Evolutionary conservation across 2,888 invertebrate species (phyloP).

Genomic region (Synanthedon andrenaeformis): DNA sequence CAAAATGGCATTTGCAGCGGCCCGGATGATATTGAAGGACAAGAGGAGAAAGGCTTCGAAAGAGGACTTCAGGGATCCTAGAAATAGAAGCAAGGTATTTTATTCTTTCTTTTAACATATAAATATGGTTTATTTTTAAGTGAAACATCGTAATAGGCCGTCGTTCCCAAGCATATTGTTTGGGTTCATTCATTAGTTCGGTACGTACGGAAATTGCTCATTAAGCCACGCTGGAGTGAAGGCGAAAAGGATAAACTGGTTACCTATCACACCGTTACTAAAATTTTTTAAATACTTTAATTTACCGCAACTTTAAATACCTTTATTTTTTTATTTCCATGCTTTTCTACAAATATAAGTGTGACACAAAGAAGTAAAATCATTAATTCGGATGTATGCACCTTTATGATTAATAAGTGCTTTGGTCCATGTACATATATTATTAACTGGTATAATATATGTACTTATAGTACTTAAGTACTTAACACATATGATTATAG

Average conservation of each 20-base stretch:
- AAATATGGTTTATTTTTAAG: neutral
- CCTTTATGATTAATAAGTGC: too few relatives aligned
- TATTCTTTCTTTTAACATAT: conserved; percentile 4
- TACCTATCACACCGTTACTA: conserved; percentile 18
- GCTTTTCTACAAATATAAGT: too few relatives aligned
- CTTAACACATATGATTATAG: too few relatives aligned
- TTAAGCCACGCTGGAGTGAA: conserved; percentile 26
- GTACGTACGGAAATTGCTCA: conserved; percentile 55
- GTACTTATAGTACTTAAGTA: too few relatives aligned
- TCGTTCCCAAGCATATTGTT: conserved; percentile 5
- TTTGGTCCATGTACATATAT: too few relatives aligned
- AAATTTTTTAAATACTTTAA: too few relatives aligned
- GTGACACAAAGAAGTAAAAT: too few relatives aligned
- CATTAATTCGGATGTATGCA: too few relatives aligned
- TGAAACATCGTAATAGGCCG: too few relatives aligned
- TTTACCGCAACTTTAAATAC: too few relatives aligned
- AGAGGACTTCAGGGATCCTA: conserved; percentile 79
- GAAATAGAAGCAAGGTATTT: conserved; percentile 85
- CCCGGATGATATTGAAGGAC: conserved; percentile 86
- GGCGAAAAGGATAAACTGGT: conserved; percentile 16
- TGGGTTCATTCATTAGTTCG: conserved; percentile 35
- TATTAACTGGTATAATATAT: too few relatives aligned
- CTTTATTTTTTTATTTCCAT: too few relatives aligned
- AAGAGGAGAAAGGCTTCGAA: conserved; percentile 84
- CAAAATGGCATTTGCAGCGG: conserved; percentile 86